Evolutionary conservation across 2,888 invertebrate genomes (phyloP).

Genomic region (Orchesella flavescens): DNA sequence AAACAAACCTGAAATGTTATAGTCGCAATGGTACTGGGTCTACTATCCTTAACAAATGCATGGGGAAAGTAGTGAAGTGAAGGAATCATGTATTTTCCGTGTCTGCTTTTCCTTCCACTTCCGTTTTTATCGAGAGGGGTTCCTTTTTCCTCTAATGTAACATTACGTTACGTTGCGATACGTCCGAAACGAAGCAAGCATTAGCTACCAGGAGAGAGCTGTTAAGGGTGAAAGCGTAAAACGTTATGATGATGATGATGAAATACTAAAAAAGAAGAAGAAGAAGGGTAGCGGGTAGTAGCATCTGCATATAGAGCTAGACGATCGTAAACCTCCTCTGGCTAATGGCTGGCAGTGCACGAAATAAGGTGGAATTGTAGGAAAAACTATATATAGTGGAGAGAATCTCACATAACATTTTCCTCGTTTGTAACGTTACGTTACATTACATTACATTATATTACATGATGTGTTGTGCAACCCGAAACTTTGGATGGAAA

Average conservation of each 20-base stretch:
- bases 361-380: background rate
- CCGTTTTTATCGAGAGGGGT: conserved; percentile 37
- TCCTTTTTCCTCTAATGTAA: conserved; percentile 1
- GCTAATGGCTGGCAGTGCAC: background rate
- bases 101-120: conserved; percentile 32
- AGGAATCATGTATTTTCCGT: background rate
- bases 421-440: background rate
- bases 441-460: too few relatives aligned
- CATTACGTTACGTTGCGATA: too few relatives aligned
- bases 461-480: too few relatives aligned
- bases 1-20: conserved; percentile 23
- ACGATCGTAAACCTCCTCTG: conserved; percentile 17
- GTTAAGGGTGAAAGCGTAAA: conserved; percentile 53
- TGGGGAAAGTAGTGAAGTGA: conserved; percentile 18
- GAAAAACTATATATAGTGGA: too few relatives aligned
- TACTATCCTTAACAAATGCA: conserved; percentile 1
- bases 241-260: conserved; percentile 45
- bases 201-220: conserved; percentile 13
- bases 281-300: conserved; percentile 15
- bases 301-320: conserved; percentile 34
- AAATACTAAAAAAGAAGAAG: background rate
- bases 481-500: too few relatives aligned
- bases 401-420: conserved; percentile 6
- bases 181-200: too few relatives aligned
- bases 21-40: background rate